Conservation (phyloP, 2,113 vertebrate species). For the Chinchilla lanigera region DNA sequence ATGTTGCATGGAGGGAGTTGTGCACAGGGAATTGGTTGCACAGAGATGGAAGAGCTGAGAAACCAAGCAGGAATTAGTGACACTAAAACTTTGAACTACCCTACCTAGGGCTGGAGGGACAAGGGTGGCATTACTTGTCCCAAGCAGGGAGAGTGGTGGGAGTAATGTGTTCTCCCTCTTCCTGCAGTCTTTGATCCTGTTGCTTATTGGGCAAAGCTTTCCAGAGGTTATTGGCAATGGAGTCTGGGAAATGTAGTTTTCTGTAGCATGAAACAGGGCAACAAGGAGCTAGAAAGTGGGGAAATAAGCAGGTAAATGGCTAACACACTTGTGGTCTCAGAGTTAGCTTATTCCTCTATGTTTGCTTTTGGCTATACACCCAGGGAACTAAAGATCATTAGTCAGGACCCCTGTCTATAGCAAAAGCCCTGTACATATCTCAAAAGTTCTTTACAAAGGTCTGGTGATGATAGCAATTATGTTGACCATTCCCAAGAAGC, state of each 20-base stretch:
- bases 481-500: background rate
- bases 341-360: background rate
- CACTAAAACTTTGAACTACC: background rate
- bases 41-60: background rate
- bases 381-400: background rate
- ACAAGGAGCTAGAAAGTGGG: background rate
- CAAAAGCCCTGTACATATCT: background rate
- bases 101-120: background rate
- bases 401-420: background rate
- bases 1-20: background rate
- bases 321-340: accelerated
- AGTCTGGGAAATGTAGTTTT: background rate
- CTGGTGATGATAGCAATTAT: background rate
- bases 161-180: background rate
- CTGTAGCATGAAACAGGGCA: background rate
- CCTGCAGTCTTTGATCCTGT: background rate
- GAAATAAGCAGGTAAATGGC: background rate
- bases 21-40: background rate
- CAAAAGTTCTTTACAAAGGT: background rate
- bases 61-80: background rate
- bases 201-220: background rate
- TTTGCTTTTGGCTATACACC: background rate
- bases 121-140: background rate
- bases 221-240: background rate
- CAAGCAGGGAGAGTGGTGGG: background rate